phyloP scores from a whole-genome alignment of 2,113 vertebrate genomes.

The Cochlearius cochlearius region DNA sequence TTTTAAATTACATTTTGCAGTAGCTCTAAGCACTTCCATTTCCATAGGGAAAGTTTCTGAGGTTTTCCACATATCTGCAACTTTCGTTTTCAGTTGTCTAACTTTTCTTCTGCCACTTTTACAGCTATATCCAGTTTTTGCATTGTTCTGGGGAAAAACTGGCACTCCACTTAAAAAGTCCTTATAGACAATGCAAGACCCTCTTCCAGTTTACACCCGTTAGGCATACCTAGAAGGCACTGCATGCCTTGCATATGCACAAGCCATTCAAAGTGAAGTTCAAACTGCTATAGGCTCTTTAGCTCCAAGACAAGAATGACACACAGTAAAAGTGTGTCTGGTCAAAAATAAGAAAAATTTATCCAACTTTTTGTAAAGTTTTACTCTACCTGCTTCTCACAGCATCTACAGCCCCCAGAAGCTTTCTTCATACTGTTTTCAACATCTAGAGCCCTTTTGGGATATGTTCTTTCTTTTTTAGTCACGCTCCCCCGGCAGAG shows the following conservation, averaged over 20 bases:
- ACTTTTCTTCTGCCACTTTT: neutral
- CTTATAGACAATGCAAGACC: neutral
- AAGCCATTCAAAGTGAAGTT: neutral
- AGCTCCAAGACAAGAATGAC: neutral
- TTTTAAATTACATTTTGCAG: neutral
- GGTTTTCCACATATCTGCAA: neutral
- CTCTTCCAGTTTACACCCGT: neutral
- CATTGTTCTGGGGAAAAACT: neutral
- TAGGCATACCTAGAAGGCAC: neutral
- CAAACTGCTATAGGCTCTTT: neutral
- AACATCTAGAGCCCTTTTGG: slow-evolving; percentile 77
- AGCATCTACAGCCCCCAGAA: slow-evolving; percentile 77
- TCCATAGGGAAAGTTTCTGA: neutral
- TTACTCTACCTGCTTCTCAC: slow-evolving; percentile 81
- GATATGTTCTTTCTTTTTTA: slow-evolving; percentile 75
- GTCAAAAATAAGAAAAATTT: neutral
- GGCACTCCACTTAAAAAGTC: neutral
- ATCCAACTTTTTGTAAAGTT: neutral
- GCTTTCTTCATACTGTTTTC: slow-evolving; percentile 78
- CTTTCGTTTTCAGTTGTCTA: neutral
- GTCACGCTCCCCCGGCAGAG: slow-evolving; percentile 78
- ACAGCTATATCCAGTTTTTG: neutral
- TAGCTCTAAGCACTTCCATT: neutral
- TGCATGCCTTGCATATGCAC: neutral
- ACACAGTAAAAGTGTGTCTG: neutral